Conservation (phyloP, 2,888 invertebrate genomes). For the Drosophila tanythrix region DNA sequence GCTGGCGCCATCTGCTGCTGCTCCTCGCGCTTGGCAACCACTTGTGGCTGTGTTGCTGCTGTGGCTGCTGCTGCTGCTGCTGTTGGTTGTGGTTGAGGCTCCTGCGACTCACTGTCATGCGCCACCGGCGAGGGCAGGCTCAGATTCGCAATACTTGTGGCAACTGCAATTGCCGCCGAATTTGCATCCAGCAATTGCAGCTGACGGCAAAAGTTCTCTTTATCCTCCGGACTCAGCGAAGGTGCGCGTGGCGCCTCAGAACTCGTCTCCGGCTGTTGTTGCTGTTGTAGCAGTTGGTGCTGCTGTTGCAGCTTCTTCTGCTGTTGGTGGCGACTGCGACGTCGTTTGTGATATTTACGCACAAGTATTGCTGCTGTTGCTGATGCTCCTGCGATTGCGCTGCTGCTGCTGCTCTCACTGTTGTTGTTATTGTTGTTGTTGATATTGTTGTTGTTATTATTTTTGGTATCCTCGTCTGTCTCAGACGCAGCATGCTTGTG, state of each 20-base stretch:
- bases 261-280: conserved; percentile 30
- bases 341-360: conserved; percentile 46
- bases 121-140: conserved; percentile 66
- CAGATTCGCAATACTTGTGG: conserved; percentile 72
- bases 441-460: conserved; percentile 35
- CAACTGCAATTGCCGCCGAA: conserved; percentile 74
- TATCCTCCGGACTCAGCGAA: conserved; percentile 81
- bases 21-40: conserved; percentile 52
- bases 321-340: conserved; percentile 47
- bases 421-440: conserved; percentile 48
- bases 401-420: conserved; percentile 30
- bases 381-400: conserved; percentile 25
- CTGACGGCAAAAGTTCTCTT: conserved; percentile 82
- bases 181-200: conserved; percentile 67
- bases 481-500: conserved; percentile 79
- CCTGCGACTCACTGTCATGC: conserved; percentile 49
- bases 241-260: conserved; percentile 56
- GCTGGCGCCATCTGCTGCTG: conserved; percentile 83
- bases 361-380: conserved; percentile 26
- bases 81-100: conserved; percentile 19
- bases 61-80: conserved; percentile 5
- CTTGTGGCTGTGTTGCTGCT: conserved; percentile 26
- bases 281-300: conserved; percentile 10
- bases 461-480: conserved; percentile 55
- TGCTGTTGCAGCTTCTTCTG: conserved; percentile 22